Evolutionary conservation across 2,797 vertebrate genomes (phyloP), one percentile per base, ranked within the genome.

Genomic region (Nothura maculosa): DNA sequence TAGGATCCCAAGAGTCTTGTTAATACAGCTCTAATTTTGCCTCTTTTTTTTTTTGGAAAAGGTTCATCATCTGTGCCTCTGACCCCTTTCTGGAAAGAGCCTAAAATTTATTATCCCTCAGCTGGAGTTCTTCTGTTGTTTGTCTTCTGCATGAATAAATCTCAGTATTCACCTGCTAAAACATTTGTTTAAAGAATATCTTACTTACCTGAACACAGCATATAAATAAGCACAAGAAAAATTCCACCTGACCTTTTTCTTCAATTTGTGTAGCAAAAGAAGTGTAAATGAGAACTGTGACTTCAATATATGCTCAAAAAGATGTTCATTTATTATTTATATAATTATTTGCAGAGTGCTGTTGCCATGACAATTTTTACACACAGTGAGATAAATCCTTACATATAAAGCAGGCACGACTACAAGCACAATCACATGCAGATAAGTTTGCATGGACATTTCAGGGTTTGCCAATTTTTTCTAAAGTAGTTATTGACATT

Each of bases 311-410:
- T 0, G 8, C 22, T 87, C 63, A 85, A 73, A 83, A 93, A 83
- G 73, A 57, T 42, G 80, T 93, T 81, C 73, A 93, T 94, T 92
- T 89, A 87, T 95, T 94, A 95, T 95, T 96, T 91, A 96, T 92
- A 90, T 81, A 92, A 95, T 94, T 95, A 94, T 93, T 94, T 91
- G 62, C 87, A 85, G 48, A 85, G 63, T 32, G 32, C 52, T 93
- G 93, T 95, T 93, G 66, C 89, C 63, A 89, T 93, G 85, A 54
- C 58, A 81, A 92, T 87, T 87, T 76, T 70, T 92, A 48, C 87
- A 92, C 87, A 87, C 2, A 6, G 62, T 83, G 82, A 89, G 79
- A 91, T 45, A 95, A 91, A 85, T 76, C 55, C 90, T 92, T 67
- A 8, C 74, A 91, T 4, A 78, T 83, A 42, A 60, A 62, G 73